Conservation (phyloP, 1,140 invertebrate species). For the Bombus confusus region DNA sequence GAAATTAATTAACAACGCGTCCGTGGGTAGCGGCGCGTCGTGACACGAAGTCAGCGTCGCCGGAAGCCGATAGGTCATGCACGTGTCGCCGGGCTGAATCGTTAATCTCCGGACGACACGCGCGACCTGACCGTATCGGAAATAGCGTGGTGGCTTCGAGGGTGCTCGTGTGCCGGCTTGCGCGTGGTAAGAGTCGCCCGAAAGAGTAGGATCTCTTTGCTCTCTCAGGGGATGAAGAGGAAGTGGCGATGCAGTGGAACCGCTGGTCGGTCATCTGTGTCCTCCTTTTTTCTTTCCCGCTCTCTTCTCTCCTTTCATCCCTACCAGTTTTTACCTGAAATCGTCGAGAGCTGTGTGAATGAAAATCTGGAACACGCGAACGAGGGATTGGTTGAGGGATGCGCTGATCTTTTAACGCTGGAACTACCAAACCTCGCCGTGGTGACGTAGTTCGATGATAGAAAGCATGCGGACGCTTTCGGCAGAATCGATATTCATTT, state of each 20-base stretch:
- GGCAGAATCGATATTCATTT: too few species aligned
- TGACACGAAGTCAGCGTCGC: conserved; percentile 24
- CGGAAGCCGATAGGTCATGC: conserved; percentile 45
- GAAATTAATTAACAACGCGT: conserved; percentile 47
- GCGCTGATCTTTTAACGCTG: neutral
- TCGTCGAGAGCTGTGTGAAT: neutral
- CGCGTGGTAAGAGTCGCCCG: neutral
- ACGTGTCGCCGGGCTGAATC: conserved; percentile 33
- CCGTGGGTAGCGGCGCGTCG: conserved; percentile 11
- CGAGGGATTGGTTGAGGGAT: neutral
- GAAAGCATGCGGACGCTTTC: too few species aligned
- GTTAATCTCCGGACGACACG: conserved; percentile 36
- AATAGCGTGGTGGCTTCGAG: conserved; percentile 33
- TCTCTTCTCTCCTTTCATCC: neutral
- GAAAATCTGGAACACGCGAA: neutral
- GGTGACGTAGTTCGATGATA: too few species aligned
- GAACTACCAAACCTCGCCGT: too few species aligned
- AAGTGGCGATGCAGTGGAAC: neutral
- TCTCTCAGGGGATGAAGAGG: neutral
- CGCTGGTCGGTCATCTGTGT: conserved; percentile 3
- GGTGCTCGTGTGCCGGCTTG: neutral
- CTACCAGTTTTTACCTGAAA: neutral
- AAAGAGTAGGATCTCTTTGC: neutral
- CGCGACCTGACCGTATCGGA: conserved; percentile 24
- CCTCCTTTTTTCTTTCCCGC: neutral